phyloP scores from a whole-genome alignment of 2,797 vertebrate genomes.

The Xenopus petersii region DNA sequence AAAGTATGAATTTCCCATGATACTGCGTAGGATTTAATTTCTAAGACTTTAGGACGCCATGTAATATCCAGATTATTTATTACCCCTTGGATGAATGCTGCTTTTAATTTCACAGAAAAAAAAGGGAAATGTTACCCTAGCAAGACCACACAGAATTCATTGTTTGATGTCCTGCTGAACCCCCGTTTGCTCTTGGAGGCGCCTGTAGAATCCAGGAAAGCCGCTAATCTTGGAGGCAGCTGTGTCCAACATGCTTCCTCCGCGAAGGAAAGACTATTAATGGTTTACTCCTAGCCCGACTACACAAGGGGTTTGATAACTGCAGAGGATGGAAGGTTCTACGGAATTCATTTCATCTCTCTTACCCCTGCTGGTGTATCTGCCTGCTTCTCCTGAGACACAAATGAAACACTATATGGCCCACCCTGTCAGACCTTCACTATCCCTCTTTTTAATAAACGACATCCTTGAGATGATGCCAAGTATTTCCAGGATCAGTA shows the following conservation, averaged over 20 bases:
- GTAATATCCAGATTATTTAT: constrained; percentile 48
- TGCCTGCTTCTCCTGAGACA: no score
- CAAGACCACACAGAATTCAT: constrained; percentile 46
- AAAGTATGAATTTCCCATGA: constrained; percentile 45
- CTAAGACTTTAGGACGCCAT: constrained; percentile 36
- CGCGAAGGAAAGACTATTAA: not conserved
- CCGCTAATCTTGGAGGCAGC: constrained; percentile 6
- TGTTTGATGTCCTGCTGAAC: constrained; percentile 22
- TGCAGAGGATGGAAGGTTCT: no score
- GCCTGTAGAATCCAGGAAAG: constrained; percentile 14
- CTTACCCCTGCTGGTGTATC: no score
- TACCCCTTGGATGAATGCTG: constrained; percentile 44
- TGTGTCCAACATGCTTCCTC: constrained; percentile 8
- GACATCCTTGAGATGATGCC: no score
- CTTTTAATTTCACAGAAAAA: constrained; percentile 44
- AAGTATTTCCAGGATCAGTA: no score
- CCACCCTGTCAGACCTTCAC: no score
- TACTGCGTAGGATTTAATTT: constrained; percentile 43
- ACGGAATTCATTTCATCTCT: no score
- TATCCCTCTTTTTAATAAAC: no score
- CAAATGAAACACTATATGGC: no score
- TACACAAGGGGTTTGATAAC: not conserved
- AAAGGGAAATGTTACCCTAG: constrained; percentile 36
- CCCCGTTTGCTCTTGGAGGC: constrained; percentile 8
- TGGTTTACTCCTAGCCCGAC: not conserved